Conservation (phyloP, 2,888 invertebrate genomes). For the Xestia rhomboidea region DNA sequence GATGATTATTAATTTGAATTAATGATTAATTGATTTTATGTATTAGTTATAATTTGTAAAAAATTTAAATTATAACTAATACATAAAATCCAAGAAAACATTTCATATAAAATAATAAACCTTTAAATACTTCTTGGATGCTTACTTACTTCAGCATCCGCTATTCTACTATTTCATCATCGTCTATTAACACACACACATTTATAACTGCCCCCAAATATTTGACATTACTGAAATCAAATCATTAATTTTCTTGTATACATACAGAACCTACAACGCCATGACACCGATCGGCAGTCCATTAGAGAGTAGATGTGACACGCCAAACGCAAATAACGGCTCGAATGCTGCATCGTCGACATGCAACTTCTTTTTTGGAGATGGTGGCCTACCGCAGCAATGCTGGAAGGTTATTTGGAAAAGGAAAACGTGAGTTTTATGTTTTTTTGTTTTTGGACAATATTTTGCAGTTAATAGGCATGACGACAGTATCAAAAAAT, state of each 20-base stretch:
- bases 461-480: no score
- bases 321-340: slow-evolving; percentile 60
- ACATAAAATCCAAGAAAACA: no score
- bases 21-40: no score
- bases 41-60: no score
- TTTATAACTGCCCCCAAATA: background rate
- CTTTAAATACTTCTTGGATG: no score
- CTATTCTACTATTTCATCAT: background rate
- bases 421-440: slow-evolving; percentile 82
- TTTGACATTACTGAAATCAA: background rate
- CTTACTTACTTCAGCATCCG: no score
- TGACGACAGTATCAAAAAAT: no score
- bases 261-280: slow-evolving; percentile 78
- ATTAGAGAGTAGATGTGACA: slow-evolving; percentile 70
- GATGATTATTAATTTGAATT: no score
- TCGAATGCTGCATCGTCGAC: slow-evolving; percentile 55
- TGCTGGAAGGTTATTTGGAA: slow-evolving; percentile 87
- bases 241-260: no score
- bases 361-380: slow-evolving; percentile 81
- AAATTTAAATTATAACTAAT: no score
- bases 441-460: no score
- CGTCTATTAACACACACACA: background rate
- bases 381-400: slow-evolving; percentile 72
- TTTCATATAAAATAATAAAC: no score
- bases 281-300: slow-evolving; percentile 82